These are phyloP conservation scores for Zalophus californianus DNA, from an alignment of 2,797 vertebrate genomes.

Conservation along the genomic window DNA sequence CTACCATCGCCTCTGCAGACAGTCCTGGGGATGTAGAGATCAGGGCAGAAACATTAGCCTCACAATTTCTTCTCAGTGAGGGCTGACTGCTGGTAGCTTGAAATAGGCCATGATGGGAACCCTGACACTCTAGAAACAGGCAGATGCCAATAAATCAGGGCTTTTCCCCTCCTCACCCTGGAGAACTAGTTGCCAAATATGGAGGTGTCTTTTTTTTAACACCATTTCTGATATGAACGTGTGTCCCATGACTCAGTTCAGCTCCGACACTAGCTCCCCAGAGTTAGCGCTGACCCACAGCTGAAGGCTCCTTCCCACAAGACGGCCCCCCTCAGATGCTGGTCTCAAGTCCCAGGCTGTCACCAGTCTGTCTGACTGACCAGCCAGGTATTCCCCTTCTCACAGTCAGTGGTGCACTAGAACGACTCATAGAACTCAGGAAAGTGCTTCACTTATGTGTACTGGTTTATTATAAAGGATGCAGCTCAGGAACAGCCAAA, in stretches of 20 bases:
- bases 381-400: background rate
- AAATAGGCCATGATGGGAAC: background rate
- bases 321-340: background rate
- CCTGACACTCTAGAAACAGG: background rate
- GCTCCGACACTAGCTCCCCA: background rate
- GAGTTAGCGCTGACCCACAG: background rate
- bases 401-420: background rate
- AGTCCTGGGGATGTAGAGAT: background rate
- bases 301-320: background rate
- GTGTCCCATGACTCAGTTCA: background rate
- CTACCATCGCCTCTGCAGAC: background rate
- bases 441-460: background rate
- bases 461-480: background rate
- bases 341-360: background rate
- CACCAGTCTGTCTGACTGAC: background rate
- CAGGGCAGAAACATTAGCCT: background rate
- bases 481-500: background rate
- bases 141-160: background rate
- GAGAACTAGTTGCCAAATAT: background rate
- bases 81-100: background rate
- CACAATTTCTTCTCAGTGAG: background rate
- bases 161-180: rapidly evolving
- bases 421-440: background rate
- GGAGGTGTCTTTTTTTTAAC: background rate
- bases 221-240: background rate